Base-by-base conservation (phyloP, 2,113 vertebrate species). In the Odontesthes bonariensis region DNA sequence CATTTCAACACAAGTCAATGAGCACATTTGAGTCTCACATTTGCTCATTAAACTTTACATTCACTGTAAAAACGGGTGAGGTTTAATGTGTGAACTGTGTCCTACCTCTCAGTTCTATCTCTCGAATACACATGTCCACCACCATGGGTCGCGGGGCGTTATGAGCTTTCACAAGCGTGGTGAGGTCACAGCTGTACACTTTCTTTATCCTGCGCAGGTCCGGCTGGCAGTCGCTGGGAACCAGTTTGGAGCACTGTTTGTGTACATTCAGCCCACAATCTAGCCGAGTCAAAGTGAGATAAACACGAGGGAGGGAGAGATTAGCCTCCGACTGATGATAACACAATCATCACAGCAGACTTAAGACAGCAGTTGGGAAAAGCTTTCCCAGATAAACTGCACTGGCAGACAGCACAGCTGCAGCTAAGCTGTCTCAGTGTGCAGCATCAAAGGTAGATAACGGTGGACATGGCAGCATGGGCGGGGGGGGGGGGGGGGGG, bases 191-290 rank as follows among this genome's bases (percentile, higher is more conserved):
- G 88, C 97, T 97, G 83, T 97, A 99, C 67, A 99, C 97, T 86
- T 98, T 94, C 88, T 98, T 99, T 91, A 99, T 98, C 87, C 96
- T 95, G 90, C 96, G 97, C 78, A 98, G 96, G 88, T 99, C 97
- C 0, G 98, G 98, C 75, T 98, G 97, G 89, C 98, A 99, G 94
- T 99, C 97, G 0, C 96, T 98, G 82, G 98, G 97, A 66, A 98
- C 96, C 2, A 97, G 96, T 82, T 98, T 98, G 86, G 97, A 98
- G 86, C 98, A 99, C 90, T 99, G 98, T 86, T 99, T 99, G 92
- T 99, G 98, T 20, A 99, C 97, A 8, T 98, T 99, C 88, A 99
- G 79, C 8, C 98, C 98, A 2, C 98, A 99, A 81, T 99, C 98
- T 99, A 47, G 31, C 65, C 58, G 44, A 77, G 69, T 27, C 47